Evolutionary conservation across 2,888 invertebrate species (phyloP).

Genomic region (Mesochorus sp.): DNA sequence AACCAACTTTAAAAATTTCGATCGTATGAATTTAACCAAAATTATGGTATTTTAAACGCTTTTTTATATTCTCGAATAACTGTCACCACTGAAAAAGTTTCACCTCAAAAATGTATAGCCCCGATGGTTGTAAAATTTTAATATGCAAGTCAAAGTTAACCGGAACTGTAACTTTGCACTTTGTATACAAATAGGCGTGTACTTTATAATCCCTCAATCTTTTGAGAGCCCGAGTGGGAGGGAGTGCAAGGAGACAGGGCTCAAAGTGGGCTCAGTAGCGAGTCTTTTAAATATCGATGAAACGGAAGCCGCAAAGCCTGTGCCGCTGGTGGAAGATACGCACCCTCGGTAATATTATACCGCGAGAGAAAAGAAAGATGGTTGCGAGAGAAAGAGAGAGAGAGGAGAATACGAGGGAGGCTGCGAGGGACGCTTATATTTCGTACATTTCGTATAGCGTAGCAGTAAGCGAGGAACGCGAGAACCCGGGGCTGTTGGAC

Average conservation of each 20-base stretch:
- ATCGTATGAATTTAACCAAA: not conserved
- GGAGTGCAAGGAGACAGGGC: slow-evolving; percentile 14
- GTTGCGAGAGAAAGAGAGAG: slow-evolving; percentile 14
- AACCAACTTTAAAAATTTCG: not conserved
- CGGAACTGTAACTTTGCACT: slow-evolving; percentile 41
- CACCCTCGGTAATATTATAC: slow-evolving; percentile 43
- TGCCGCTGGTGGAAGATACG: not conserved
- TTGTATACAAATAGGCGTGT: slow-evolving; percentile 29
- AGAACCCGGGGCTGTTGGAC: slow-evolving; percentile 58
- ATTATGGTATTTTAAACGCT: not conserved
- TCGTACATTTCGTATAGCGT: slow-evolving; percentile 21
- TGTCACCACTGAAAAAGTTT: too few species aligned
- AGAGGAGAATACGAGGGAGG: slow-evolving; percentile 2
- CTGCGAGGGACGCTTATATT: slow-evolving; percentile 57
- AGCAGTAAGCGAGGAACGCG: slow-evolving; percentile 52
- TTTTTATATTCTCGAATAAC: too few species aligned
- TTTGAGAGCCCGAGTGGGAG: not conserved
- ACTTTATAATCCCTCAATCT: slow-evolving; percentile 39
- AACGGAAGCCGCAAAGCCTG: slow-evolving; percentile 61
- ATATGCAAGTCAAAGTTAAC: not conserved
- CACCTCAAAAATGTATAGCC: not conserved
- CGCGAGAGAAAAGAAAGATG: slow-evolving; percentile 48
- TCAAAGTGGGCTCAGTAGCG: slow-evolving; percentile 46
- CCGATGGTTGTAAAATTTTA: not conserved
- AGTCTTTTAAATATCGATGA: slow-evolving; percentile 67